Percentiles rank a stretch among this genome's conserved stretches.
phyloP scores from a whole-genome alignment of 2,797 vertebrate genomes.

The Epinephelus coioides region DNA sequence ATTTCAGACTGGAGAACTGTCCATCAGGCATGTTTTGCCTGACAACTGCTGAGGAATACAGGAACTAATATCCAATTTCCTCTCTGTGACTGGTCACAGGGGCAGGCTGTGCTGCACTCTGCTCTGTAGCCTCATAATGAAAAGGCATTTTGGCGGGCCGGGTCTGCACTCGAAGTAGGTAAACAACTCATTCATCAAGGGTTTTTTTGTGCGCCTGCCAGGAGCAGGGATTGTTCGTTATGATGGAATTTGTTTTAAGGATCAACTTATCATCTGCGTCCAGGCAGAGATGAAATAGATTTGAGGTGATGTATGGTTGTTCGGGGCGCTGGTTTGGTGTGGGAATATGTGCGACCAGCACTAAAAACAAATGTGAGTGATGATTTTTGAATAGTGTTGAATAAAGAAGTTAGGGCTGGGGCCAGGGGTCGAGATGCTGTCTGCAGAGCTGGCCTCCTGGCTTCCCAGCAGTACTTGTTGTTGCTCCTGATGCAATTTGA shows the following conservation, averaged over 20 bases:
- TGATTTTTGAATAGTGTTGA: conserved; percentile 50
- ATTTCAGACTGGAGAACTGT: conserved; percentile 31
- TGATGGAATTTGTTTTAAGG: conserved; percentile 79
- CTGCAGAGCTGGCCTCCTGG: conserved; percentile 44
- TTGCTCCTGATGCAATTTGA: conserved; percentile 63
- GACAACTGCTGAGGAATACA: conserved; percentile 43
- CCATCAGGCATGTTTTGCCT: conserved; percentile 30
- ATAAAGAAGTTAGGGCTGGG: conserved; percentile 50
- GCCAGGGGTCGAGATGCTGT: conserved; percentile 50
- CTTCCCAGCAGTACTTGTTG: conserved; percentile 47
- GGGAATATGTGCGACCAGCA: conserved; percentile 20
- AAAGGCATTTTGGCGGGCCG: conserved; percentile 77
- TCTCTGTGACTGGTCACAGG: conserved; percentile 45
- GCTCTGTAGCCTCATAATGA: conserved; percentile 75
- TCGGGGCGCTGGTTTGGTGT: conserved; percentile 50
- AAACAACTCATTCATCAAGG: conserved; percentile 81
- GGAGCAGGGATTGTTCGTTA: conserved; percentile 73
- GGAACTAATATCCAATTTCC: conserved; percentile 60
- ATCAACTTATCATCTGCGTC: conserved; percentile 79
- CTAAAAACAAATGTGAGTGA: conserved; percentile 60
- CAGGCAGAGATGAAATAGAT: conserved; percentile 67
- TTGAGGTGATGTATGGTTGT: conserved; percentile 64
- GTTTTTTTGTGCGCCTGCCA: conserved; percentile 76
- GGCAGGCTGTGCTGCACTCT: conserved; percentile 55
- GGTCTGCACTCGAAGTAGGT: conserved; percentile 71